These are phyloP conservation scores for Clanis bilineata DNA, from an alignment of 2,888 invertebrate genomes.

Conservation along the genomic window DNA sequence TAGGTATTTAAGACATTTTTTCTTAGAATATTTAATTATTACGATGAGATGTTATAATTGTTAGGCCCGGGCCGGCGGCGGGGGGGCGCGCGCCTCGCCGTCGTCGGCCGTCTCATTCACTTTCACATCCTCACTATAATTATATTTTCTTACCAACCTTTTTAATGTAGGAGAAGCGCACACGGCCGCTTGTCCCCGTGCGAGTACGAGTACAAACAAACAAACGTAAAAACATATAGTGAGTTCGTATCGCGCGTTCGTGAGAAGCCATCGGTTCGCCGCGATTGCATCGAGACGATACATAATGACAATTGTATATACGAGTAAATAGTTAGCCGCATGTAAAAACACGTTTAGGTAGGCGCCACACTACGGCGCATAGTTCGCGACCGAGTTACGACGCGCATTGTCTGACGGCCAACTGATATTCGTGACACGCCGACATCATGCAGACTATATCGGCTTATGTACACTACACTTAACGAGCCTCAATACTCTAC, in stretches of 20 bases:
- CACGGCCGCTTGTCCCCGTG: slow-evolving; percentile 78
- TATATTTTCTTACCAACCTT: slow-evolving; percentile 81
- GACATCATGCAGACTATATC: slow-evolving; percentile 17
- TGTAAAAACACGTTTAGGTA: slow-evolving; percentile 68
- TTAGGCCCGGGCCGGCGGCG: slow-evolving; percentile 73
- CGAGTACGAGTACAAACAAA: slow-evolving; percentile 73
- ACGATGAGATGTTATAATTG: slow-evolving; percentile 79
- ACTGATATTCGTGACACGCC: slow-evolving; percentile 31
- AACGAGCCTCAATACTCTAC: slow-evolving; percentile 14
- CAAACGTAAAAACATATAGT: slow-evolving; percentile 56
- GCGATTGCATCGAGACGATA: slow-evolving; percentile 74
- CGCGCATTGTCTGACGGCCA: slow-evolving; percentile 32
- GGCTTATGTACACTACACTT: slow-evolving; percentile 18
- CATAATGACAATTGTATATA: slow-evolving; percentile 72
- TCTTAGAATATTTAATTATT: slow-evolving; percentile 82
- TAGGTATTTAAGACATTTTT: slow-evolving; percentile 82
- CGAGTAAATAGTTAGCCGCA: slow-evolving; percentile 74
- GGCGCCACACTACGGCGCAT: slow-evolving; percentile 52
- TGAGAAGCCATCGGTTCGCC: slow-evolving; percentile 81
- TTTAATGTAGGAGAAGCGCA: slow-evolving; percentile 77
- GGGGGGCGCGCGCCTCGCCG: slow-evolving; percentile 49
- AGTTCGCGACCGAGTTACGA: slow-evolving; percentile 42
- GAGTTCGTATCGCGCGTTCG: slow-evolving; percentile 76
- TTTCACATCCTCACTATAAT: slow-evolving; percentile 80
- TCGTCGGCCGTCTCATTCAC: slow-evolving; percentile 74